phyloP scores from a whole-genome alignment of 2,113 vertebrate genomes.

The Pelvicachromis taeniatus region DNA sequence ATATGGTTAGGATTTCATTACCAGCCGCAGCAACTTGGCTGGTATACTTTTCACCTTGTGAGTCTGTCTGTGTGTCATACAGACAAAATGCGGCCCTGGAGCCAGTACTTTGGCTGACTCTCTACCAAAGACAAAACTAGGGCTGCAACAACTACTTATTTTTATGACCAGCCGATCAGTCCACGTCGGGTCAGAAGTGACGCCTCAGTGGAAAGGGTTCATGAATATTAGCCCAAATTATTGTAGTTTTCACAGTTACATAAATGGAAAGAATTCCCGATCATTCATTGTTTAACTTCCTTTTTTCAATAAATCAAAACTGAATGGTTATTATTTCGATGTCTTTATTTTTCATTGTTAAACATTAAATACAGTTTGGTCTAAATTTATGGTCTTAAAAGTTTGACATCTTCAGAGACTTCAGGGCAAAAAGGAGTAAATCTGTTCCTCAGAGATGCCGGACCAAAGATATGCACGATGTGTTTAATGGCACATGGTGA shows the following conservation, averaged over 20 bases:
- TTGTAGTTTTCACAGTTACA: not conserved
- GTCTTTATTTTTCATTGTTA: not conserved
- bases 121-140: not conserved
- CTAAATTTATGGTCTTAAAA: not conserved
- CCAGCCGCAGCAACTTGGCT: not conserved
- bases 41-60: not conserved
- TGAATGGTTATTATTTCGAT: not conserved
- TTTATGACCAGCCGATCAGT: not conserved
- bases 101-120: not conserved
- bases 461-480: not conserved
- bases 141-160: not conserved
- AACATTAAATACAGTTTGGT: not conserved
- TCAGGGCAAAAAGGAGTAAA: fast-evolving
- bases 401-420: not conserved
- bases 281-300: not conserved
- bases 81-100: not conserved
- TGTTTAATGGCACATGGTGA: not conserved
- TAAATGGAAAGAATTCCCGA: not conserved
- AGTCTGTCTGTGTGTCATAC: not conserved
- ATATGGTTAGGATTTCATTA: not conserved
- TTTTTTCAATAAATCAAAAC: not conserved
- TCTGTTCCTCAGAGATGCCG: not conserved
- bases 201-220: not conserved
- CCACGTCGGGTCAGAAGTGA: not conserved
- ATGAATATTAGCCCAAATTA: not conserved